These are phyloP conservation scores for Dromiciops gliroides DNA, from an alignment of 2,113 vertebrate genomes.

Conservation along the genomic window DNA sequence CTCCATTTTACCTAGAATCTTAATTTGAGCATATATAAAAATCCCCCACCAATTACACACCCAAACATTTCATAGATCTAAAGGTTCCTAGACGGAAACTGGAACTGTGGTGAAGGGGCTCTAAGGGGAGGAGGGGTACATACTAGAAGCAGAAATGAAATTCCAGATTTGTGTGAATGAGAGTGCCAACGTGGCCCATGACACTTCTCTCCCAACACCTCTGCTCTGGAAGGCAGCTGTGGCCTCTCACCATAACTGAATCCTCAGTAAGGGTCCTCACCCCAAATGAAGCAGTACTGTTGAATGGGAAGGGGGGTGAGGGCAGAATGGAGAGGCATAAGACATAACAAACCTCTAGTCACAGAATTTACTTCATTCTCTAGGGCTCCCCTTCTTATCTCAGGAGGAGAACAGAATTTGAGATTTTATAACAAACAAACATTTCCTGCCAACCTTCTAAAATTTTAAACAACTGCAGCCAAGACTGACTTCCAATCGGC, in stretches of 20 bases:
- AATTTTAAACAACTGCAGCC: constrained; percentile 73
- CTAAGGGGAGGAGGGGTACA: not conserved
- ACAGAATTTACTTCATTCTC: constrained; percentile 39
- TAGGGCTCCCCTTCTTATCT: not conserved
- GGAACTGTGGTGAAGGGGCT: too few relatives aligned
- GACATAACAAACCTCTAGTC: not conserved
- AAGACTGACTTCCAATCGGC: constrained; percentile 69
- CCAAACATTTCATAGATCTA: not conserved
- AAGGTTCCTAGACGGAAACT: not conserved
- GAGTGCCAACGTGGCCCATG: not conserved
- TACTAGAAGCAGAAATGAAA: not conserved
- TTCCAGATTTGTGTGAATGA: not conserved
- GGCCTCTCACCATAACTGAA: not conserved
- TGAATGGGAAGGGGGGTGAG: not conserved
- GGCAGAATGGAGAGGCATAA: accelerated
- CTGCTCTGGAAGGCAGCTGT: accelerated
- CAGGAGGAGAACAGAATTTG: not conserved
- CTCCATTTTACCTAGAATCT: not conserved
- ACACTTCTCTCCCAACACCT: accelerated
- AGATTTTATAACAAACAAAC: constrained; percentile 69
- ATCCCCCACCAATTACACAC: not conserved
- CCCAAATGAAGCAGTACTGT: not conserved
- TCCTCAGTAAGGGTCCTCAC: not conserved
- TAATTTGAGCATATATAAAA: not conserved
- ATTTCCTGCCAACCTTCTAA: constrained; percentile 77